A percentile compares a stretch with the other conserved stretches of the same genome.
These are phyloP conservation scores for Pogonomyrmex barbatus DNA, from an alignment of 1,140 invertebrate genomes.

Conservation along the genomic window DNA sequence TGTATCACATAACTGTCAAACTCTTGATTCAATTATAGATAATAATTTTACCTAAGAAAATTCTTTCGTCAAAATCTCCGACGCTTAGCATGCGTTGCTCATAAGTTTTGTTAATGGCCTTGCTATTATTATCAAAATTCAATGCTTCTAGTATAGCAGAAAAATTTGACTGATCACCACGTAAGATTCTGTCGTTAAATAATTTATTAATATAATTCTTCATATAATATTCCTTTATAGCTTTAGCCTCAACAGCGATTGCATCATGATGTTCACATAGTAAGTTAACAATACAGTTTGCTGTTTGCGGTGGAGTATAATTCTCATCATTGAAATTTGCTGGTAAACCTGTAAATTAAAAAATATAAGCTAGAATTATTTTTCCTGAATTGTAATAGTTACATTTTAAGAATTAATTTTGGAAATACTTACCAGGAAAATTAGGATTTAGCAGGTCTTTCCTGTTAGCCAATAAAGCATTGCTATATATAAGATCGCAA, in stretches of 20 bases:
- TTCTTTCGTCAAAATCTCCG: constrained; percentile 98
- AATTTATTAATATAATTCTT: constrained; percentile 93
- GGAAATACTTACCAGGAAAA: constrained; percentile 90
- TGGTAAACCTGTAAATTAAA: constrained; percentile 82
- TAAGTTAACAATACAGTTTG: constrained; percentile 93
- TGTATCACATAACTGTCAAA: not conserved
- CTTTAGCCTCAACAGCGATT: constrained; percentile 94
- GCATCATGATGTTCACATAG: constrained; percentile 94
- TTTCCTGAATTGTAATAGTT: not conserved
- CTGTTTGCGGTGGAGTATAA: constrained; percentile 88
- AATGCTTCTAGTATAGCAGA: constrained; percentile 90
- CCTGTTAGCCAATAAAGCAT: constrained; percentile 92
- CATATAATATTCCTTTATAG: constrained; percentile 96
- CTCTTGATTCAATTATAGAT: constrained; percentile 7
- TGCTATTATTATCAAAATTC: constrained; percentile 93
- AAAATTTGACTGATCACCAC: constrained; percentile 88
- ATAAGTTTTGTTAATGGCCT: constrained; percentile 94
- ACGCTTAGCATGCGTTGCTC: constrained; percentile 96
- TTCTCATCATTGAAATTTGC: constrained; percentile 84
- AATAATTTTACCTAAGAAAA: constrained; percentile 91
- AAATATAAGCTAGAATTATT: constrained; percentile 10
- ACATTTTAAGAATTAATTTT: not conserved
- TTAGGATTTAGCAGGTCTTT: constrained; percentile 94
- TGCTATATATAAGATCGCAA: constrained; percentile 96
- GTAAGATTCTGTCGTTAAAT: constrained; percentile 91